Conservation (phyloP, 2,888 invertebrate species). For the Pollenia angustigena region DNA sequence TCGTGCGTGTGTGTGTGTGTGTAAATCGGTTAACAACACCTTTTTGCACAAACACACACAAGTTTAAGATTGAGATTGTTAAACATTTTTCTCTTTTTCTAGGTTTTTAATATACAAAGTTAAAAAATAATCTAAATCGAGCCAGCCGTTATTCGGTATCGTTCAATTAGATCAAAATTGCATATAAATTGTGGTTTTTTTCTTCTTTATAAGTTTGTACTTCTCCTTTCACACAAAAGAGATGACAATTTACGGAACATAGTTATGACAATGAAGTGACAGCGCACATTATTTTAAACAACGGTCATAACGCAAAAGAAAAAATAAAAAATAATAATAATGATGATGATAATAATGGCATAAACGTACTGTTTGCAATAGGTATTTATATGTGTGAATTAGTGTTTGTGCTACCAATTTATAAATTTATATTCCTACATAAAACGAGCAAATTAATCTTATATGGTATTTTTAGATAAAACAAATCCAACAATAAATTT, state of each 20-base stretch:
- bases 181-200: constrained; percentile 37
- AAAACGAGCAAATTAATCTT: constrained; percentile 44
- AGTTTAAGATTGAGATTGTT: neutral
- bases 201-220: neutral
- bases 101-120: neutral
- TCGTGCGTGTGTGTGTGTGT: neutral
- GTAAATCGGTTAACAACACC: neutral
- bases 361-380: neutral
- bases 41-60: constrained; percentile 14
- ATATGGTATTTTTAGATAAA: neutral
- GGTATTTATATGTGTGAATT: neutral
- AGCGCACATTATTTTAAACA: constrained; percentile 47
- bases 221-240: neutral
- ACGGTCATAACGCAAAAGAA: constrained; percentile 52
- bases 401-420: neutral
- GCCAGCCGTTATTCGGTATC: no score
- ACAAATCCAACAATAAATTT: constrained; percentile 28
- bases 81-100: neutral
- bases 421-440: neutral
- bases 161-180: neutral
- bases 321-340: constrained; percentile 18
- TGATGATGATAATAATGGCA: constrained; percentile 12
- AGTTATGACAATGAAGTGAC: constrained; percentile 39
- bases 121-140: neutral
- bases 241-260: constrained; percentile 20